Base-by-base conservation (phyloP, 2,113 vertebrate species). In the Chaetops frenatus region DNA sequence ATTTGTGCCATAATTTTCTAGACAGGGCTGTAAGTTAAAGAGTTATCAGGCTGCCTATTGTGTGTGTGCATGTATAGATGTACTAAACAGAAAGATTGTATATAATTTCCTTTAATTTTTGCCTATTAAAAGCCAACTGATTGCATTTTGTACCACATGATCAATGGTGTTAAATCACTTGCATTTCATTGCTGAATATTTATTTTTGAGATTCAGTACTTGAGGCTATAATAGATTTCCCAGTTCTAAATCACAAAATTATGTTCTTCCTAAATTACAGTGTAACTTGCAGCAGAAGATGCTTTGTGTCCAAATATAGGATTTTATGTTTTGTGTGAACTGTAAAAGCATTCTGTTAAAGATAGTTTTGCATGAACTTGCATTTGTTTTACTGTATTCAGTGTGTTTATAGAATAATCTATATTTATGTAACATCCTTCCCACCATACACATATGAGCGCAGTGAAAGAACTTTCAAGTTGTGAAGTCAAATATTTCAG, bases 91-190 rank as follows among this genome's bases (percentile, higher is more conserved):
- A 69, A 97, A 92, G 78, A 92, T 93, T 91, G 69, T 86, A 94
- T 92, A 79, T 95, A 95, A 96, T 96, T 95, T 94, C 50, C 77
- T 95, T 96, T 96, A 94, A 96, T 95, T 87, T 93, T 86, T 92
- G 71, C 67, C 92, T 92, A 62, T 93, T 95, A 95, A 96, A 97
- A 95, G 66, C 57, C n/a, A 51, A 93, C 85, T 89, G 83, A 97
- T 91, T 90, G 77, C 69, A 69, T 92, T 95, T 91, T 81, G 60
- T 80, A 91, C 57, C 90, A 95, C 78, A 73, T 91, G 95, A 96
- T 95, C 94, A 82, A 36, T 95, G 81, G 64, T 88, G 42, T 86
- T 83, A 94, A 96, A 96, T 96, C 91, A 94, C 18, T 97, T 78
- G 23, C 65, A 94, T 96, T 95, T 96, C 78, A 80, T 57, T 92